Evolutionary conservation across 2,888 invertebrate species (phyloP), one percentile per base, ranked within the genome.

Genomic region (Pyrochroa serraticornis): DNA sequence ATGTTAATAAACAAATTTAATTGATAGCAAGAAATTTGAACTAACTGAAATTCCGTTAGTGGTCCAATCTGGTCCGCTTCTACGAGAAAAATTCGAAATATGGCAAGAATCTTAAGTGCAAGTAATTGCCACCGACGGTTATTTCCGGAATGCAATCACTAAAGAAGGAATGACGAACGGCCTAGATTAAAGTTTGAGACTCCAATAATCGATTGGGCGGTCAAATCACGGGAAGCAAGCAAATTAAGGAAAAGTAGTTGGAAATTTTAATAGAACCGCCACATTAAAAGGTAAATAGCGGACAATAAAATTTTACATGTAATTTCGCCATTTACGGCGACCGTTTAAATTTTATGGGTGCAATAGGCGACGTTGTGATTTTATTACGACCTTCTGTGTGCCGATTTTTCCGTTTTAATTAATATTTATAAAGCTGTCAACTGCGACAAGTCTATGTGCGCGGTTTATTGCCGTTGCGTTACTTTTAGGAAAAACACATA

Each of bases 361-460:
- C 6, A 31, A 42, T 31, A 9, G 42, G 30, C 10, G 31, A 38
- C 7, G n/a, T 13, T 13, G 12, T 12, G 42, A 31, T 7, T 42
- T 42, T 42, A 42, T 42, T 42, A 42, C 31, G 31, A n/a, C 31
- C 22, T 22, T 2, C 5, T 22, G 22, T 50, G 12, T 14, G 12
- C 10, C 42, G 41, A 10, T 50, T 49, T 45, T 53, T 14, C 38
- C 13, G 32, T 31, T 7, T 33, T 41, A 57, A 50, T 50, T 57
- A 57, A 57, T 46, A 57, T 56, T 50, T 56, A 51, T 56, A 45
- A 56, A 22, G 39, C 31, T 35, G 44, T 38, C 34, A 38, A 10
- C 33, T 42, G 49, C 42, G 38, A 48, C 10, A 13, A 34, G 36
- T 41, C 41, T 43, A 43, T 50, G 42, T 47, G 31, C 36, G n/a